phyloP scores from a whole-genome alignment of 1,140 invertebrate genomes.

The Bombus vancouverensis region DNA sequence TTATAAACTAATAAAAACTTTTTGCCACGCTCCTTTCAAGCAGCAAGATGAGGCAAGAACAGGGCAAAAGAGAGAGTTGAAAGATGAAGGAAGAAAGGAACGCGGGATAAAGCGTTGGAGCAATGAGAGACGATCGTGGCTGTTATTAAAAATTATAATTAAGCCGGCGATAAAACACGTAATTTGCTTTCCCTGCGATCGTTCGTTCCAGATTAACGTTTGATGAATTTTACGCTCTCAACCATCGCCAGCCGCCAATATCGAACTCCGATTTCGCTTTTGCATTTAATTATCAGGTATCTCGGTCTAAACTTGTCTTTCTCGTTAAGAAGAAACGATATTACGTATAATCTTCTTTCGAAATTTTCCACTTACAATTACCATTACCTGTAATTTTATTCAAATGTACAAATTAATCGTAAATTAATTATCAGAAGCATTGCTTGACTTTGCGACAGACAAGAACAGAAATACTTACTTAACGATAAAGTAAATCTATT shows the following conservation, averaged over 20 bases:
- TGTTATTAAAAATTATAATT: constrained; percentile 50
- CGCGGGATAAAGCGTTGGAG: neutral
- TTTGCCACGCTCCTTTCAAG: neutral
- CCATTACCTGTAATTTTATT: too few relatives aligned
- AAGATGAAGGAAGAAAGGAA: neutral
- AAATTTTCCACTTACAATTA: neutral
- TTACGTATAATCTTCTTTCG: neutral
- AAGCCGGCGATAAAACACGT: constrained; percentile 23
- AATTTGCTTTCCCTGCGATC: neutral
- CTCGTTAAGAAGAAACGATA: neutral
- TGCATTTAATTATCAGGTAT: neutral
- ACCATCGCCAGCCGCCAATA: too few relatives aligned
- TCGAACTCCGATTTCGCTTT: neutral
- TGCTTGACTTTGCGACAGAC: too few relatives aligned
- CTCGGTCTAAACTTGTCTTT: too few relatives aligned
- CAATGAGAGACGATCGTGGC: constrained; percentile 9
- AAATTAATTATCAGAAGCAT: too few relatives aligned
- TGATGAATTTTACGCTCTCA: neutral
- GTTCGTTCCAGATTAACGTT: neutral
- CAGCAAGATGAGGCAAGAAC: neutral
- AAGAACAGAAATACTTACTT: too few relatives aligned
- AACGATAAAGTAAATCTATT: too few relatives aligned
- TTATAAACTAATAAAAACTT: constrained; percentile 46
- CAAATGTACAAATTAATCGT: too few relatives aligned
- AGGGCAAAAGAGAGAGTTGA: too few relatives aligned